Evolutionary conservation across 2,113 vertebrate genomes (phyloP).

Genomic region (Zosterops hypoxanthus): DNA sequence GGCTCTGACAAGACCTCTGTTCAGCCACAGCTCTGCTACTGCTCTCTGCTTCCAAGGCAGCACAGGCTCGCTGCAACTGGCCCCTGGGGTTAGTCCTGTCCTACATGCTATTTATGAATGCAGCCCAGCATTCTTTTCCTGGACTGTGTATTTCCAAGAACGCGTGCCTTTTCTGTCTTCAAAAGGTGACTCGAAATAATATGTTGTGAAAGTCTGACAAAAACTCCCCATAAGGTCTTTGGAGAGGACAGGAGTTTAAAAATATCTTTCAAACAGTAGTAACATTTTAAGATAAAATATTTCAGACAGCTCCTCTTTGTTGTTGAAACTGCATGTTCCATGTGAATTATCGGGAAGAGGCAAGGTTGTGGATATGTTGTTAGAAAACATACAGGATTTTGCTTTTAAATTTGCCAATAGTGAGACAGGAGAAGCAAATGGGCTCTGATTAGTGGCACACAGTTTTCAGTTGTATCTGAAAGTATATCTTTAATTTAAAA

Average conservation of each 20-base stretch:
- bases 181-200: slow-evolving; percentile 28
- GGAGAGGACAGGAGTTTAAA: not conserved
- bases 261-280: not conserved
- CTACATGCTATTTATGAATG: slow-evolving; percentile 57
- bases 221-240: not conserved
- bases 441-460: not conserved
- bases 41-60: slow-evolving; percentile 53
- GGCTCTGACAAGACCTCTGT: slow-evolving; percentile 48
- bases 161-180: not conserved
- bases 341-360: not conserved
- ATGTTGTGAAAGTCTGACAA: not conserved
- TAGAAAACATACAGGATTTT: not conserved
- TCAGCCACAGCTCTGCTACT: slow-evolving; percentile 5
- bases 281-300: not conserved
- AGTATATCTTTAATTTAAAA: not conserved
- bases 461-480: not conserved
- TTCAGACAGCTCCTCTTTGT: not conserved
- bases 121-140: slow-evolving; percentile 31
- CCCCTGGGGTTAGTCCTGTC: slow-evolving; percentile 54
- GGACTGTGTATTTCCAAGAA: slow-evolving; percentile 29
- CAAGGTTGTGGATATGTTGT: not conserved
- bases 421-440: not conserved
- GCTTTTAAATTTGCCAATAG: not conserved
- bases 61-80: not conserved
- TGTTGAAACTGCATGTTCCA: not conserved